phyloP scores from a whole-genome alignment of 2,797 vertebrate species.

The Chanos chanos region DNA sequence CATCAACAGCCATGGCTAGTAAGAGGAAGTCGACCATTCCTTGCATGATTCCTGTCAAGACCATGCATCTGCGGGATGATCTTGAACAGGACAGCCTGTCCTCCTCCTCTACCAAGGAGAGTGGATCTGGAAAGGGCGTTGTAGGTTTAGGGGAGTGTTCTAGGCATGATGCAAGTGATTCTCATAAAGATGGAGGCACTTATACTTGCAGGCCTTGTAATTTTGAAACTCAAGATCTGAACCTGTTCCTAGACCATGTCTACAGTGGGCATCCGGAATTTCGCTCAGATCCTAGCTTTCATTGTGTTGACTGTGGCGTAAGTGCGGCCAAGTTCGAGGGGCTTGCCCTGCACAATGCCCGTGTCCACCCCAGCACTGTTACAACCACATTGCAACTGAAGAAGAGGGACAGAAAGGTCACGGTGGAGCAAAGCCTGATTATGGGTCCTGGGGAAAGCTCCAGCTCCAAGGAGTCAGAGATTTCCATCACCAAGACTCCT shows the following conservation, averaged over 20 bases:
- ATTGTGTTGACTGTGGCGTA: constrained; percentile 81
- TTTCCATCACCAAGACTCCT: constrained; percentile 94
- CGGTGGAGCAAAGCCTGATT: constrained; percentile 82
- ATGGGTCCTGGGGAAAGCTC: constrained; percentile 51
- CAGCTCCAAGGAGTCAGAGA: constrained; percentile 79
- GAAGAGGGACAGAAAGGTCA: constrained; percentile 72
- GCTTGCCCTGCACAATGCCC: constrained; percentile 87
- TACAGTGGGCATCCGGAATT: constrained; percentile 89
- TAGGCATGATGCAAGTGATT: constrained; percentile 50
- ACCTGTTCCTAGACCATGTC: constrained; percentile 88
- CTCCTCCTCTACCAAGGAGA: constrained; percentile 46
- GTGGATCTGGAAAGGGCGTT: constrained; percentile 47
- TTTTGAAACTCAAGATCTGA: constrained; percentile 85
- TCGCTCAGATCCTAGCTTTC: constrained; percentile 82
- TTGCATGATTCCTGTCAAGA: constrained; percentile 96
- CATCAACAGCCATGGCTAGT: constrained; percentile 82
- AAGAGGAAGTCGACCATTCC: constrained; percentile 97
- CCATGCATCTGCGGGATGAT: constrained; percentile 70
- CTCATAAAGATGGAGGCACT: constrained; percentile 60
- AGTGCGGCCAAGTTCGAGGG: constrained; percentile 86
- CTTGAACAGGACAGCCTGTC: constrained; percentile 58
- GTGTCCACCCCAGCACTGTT: constrained; percentile 73
- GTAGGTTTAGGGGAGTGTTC: constrained; percentile 50
- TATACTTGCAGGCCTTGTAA: constrained; percentile 87
- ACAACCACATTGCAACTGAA: constrained; percentile 80